These are phyloP conservation scores for Leptobrachium leishanense DNA, from an alignment of 2,113 vertebrate species.

Conservation along the genomic window DNA sequence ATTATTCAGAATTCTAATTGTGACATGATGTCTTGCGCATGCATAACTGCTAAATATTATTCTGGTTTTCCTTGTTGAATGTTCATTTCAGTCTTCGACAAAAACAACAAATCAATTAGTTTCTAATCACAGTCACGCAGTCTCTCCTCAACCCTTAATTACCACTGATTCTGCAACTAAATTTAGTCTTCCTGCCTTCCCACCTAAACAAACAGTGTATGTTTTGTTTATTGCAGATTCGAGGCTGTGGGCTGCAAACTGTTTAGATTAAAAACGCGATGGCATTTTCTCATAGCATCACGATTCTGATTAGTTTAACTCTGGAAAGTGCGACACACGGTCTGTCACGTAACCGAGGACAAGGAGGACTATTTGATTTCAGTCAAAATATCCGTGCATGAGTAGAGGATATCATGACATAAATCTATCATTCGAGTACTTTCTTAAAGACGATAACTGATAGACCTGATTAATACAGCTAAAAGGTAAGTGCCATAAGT, in stretches of 20 bases:
- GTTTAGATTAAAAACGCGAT: conserved; percentile 57
- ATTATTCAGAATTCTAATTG: conserved; percentile 43
- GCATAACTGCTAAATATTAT: conserved; percentile 53
- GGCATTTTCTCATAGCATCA: conserved; percentile 56
- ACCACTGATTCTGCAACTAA: conserved; percentile 66
- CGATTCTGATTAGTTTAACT: neutral
- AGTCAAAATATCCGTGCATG: no score
- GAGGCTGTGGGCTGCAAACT: conserved; percentile 55
- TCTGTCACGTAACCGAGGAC: no score
- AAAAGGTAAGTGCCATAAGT: no score
- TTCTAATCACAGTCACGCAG: conserved; percentile 62
- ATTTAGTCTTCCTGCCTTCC: conserved; percentile 61
- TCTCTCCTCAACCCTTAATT: conserved; percentile 66
- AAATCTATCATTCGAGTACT: no score
- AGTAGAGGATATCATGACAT: no score
- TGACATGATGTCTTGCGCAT: conserved; percentile 50
- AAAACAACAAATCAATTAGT: conserved; percentile 69
- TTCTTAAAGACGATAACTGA: no score
- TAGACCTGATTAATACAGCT: no score
- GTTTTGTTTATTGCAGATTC: conserved; percentile 60
- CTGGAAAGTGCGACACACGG: neutral
- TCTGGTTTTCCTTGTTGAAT: conserved; percentile 54
- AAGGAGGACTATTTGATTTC: no score
- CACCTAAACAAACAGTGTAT: conserved; percentile 65
- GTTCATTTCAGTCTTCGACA: conserved; percentile 54